Conservation (phyloP, 2,113 vertebrate genomes). For the Calyptomena viridis region DNA sequence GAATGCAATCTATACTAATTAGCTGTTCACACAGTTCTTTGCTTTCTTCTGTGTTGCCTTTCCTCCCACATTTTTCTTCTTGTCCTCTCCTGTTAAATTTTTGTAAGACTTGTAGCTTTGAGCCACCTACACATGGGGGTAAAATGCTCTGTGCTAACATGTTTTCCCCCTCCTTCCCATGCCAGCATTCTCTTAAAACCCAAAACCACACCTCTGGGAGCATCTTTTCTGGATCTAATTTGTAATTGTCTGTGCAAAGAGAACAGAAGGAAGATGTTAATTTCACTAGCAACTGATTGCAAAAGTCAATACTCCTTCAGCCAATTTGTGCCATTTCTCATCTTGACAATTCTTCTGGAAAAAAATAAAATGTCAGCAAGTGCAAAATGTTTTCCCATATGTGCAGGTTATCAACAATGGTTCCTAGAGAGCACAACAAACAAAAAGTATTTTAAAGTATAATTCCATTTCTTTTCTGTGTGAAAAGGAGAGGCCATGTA, state of each 20-base stretch:
- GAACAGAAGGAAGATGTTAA: constrained; percentile 7
- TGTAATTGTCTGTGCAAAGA: background rate
- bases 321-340: background rate
- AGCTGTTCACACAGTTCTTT: background rate
- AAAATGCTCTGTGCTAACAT: background rate
- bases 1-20: background rate
- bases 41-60: background rate
- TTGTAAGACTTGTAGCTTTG: background rate
- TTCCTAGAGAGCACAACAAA: background rate
- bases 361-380: background rate
- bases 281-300: background rate
- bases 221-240: background rate
- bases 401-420: background rate
- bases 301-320: background rate
- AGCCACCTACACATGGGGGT: background rate
- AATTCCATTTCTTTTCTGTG: background rate
- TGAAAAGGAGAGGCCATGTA: background rate
- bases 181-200: background rate
- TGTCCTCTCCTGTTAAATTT: background rate
- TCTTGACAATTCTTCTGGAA: background rate
- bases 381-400: background rate
- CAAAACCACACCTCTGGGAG: background rate
- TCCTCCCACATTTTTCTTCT: background rate
- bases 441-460: background rate
- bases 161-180: background rate